Conservation (phyloP, 2,888 invertebrate genomes). For the Opisthograptis luteolata region DNA sequence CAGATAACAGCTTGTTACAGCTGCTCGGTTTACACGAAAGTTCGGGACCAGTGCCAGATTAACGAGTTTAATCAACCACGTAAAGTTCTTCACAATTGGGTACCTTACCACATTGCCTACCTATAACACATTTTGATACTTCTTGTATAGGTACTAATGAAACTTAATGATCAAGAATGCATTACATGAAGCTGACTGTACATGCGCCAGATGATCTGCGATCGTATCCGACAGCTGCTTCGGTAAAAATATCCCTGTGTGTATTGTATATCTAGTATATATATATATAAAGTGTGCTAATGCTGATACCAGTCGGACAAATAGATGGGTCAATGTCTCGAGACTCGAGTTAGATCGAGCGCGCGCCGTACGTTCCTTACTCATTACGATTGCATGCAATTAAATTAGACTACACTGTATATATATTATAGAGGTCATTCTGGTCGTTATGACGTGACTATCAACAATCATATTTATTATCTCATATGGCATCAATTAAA, state of each 20-base stretch:
- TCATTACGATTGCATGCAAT: conserved; percentile 29
- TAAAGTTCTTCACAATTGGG: neutral
- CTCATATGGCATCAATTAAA: conserved; percentile 7
- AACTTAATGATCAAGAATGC: conserved; percentile 11
- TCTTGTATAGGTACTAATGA: neutral
- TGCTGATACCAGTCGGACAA: conserved; percentile 55
- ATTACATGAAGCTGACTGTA: conserved; percentile 20
- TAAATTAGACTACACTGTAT: conserved; percentile 5
- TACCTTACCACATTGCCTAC: neutral
- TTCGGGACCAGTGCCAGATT: conserved; percentile 32
- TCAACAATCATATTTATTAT: conserved; percentile 10
- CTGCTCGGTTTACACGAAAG: conserved; percentile 39
- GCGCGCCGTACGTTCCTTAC: conserved; percentile 36
- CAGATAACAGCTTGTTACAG: too few relatives aligned
- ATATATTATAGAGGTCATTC: conserved; percentile 4
- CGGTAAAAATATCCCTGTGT: conserved; percentile 69
- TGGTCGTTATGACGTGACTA: conserved; percentile 7
- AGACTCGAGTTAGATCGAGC: conserved; percentile 66
- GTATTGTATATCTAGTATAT: conserved; percentile 41
- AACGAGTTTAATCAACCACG: conserved; percentile 12
- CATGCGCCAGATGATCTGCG: conserved; percentile 59
- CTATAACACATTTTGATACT: too few relatives aligned
- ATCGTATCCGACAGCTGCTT: conserved; percentile 68
- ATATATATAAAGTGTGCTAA: conserved; percentile 47
- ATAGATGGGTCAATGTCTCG: conserved; percentile 80